A percentile compares a stretch with the other conserved stretches of the same genome.
Conservation (phyloP, 2,888 invertebrate genomes). For the Xestoiulus laeticollis region DNA sequence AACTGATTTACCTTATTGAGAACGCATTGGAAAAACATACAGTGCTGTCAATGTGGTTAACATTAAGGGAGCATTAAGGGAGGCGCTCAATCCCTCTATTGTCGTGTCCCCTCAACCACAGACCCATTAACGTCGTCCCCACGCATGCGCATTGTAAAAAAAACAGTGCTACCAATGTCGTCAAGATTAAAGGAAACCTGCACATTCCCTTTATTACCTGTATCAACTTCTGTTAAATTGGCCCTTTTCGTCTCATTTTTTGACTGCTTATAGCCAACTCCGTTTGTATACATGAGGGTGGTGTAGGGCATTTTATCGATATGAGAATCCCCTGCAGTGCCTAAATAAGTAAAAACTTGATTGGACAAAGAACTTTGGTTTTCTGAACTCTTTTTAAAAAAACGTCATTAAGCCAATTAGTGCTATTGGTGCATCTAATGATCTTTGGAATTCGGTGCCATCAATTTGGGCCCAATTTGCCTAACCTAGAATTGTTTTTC, state of each 20-base stretch:
- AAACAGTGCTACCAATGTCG: no score
- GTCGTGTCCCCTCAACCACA: no score
- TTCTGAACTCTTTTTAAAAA: background rate
- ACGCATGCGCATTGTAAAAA: no score
- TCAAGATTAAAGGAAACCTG: no score
- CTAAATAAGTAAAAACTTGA: slow-evolving; percentile 64
- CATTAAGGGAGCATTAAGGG: no score
- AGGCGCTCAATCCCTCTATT: no score
- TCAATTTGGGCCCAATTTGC: background rate
- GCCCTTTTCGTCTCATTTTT: slow-evolving; percentile 54
- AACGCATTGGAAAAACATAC: no score
- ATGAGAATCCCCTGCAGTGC: slow-evolving; percentile 77
- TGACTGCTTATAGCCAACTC: slow-evolving; percentile 70
- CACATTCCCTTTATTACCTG: slow-evolving; percentile 59
- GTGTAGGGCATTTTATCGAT: slow-evolving; percentile 79
- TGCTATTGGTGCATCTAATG: background rate
- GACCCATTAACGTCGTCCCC: no score
- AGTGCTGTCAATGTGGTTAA: no score
- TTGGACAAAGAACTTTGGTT: background rate
- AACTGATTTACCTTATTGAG: no score
- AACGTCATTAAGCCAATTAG: background rate
- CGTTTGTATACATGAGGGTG: slow-evolving; percentile 79
- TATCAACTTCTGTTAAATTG: slow-evolving; percentile 60
- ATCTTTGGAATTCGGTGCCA: no score
- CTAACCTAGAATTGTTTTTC: slow-evolving; percentile 75